phyloP scores from a whole-genome alignment of 1,140 invertebrate species.

The Brachionus sp. region DNA sequence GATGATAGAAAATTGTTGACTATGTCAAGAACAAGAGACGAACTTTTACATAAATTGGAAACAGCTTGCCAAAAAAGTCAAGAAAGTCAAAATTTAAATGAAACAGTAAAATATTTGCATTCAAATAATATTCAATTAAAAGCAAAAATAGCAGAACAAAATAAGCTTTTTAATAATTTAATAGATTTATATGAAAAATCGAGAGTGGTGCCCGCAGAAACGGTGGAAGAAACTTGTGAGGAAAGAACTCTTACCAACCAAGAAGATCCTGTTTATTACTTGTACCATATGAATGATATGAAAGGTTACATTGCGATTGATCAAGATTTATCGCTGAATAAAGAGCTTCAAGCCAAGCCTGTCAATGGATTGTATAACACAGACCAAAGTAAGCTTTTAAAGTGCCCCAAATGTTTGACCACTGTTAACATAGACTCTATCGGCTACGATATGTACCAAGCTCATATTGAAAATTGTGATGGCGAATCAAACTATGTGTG shows the following conservation, averaged over 20 bases:
- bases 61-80: background rate
- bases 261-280: background rate
- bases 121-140: background rate
- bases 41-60: background rate
- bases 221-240: background rate
- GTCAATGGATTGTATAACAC: background rate
- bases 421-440: background rate
- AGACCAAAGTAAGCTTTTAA: background rate
- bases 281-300: background rate
- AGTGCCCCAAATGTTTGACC: background rate
- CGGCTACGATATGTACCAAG: background rate
- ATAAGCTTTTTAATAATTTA: background rate
- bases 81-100: background rate
- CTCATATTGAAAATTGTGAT: background rate
- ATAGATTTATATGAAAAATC: background rate
- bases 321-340: background rate
- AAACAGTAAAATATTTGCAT: background rate
- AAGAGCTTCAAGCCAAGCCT: background rate
- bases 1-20: background rate
- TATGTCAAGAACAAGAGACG: background rate
- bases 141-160: background rate
- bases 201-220: background rate
- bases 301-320: conserved; percentile 7
- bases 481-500: background rate
- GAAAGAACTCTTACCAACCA: background rate